These are phyloP conservation scores for Trichopoda pennipes DNA, from an alignment of 2,888 invertebrate genomes.

Conservation along the genomic window DNA sequence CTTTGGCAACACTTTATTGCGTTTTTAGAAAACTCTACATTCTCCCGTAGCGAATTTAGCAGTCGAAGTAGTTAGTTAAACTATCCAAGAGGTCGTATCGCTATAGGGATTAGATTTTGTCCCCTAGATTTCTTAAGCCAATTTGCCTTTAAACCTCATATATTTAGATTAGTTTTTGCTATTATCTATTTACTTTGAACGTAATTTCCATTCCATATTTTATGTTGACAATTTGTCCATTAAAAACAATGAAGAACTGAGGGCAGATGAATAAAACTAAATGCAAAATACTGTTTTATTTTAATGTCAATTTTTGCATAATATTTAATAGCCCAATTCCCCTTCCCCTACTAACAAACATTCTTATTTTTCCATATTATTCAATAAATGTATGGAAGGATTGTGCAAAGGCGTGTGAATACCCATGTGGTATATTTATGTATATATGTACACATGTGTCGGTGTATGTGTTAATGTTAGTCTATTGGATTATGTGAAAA, in stretches of 20 bases:
- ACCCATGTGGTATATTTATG: conserved; percentile 11
- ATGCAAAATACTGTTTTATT: conserved; percentile 46
- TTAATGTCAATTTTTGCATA: conserved; percentile 50
- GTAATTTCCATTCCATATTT: conserved; percentile 20
- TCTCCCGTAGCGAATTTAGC: no score
- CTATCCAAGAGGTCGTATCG: background rate
- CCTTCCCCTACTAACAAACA: background rate
- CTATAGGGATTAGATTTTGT: no score
- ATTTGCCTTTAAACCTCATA: background rate
- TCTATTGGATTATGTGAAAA: conserved; percentile 42
- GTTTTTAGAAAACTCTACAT: no score
- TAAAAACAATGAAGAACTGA: conserved; percentile 10
- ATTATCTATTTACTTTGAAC: conserved; percentile 19
- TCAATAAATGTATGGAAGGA: background rate
- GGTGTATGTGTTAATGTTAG: conserved; percentile 2
- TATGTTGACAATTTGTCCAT: conserved; percentile 39
- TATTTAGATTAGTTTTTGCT: conserved; percentile 1
- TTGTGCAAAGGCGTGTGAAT: conserved; percentile 21
- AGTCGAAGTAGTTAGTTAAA: background rate
- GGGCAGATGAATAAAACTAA: conserved; percentile 22
- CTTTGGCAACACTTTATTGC: no score
- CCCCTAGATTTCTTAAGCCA: no score
- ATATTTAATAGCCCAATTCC: conserved; percentile 30
- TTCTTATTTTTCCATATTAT: background rate
- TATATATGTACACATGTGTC: background rate